Base-by-base conservation (phyloP, 2,113 vertebrate genomes). In the Paralichthys olivaceus region DNA sequence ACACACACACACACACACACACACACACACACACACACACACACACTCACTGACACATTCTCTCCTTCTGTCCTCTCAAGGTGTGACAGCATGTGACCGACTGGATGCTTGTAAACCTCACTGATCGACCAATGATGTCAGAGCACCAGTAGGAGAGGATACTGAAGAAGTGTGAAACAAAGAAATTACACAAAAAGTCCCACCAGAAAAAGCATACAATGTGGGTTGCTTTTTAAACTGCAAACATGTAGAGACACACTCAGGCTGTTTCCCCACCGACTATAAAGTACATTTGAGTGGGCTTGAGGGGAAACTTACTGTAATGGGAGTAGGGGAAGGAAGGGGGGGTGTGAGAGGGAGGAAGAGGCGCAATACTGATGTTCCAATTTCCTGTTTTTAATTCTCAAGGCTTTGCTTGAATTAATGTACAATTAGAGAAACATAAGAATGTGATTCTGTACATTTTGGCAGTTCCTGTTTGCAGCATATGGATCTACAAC, bases 181-280 rank as follows among this genome's bases (percentile, higher is more conserved):
- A 22, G 62, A n/a, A n/a, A n/a, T 11, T 23, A 34, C 62, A 20
- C 25, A 69, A 34, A 6, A 32, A 43, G 29, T 8, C 32, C 53
- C 2, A 23, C 14, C 5, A 55, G n/a, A n/a, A 40, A 14, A 54
- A 23, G 17, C 5, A 45, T 45, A 22, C 0, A 61, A 29, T 23
- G 79, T 65, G 77, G 75, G 74, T 28, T 64, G 81, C 0, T 14
- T 68, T 80, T 51, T 23, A 59, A 32, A 70, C 11, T 79, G 54
- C 40, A 22, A 20, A 61, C 9, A 43, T 43, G 69, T 45, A 19
- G 28, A 59, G 37, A 74, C 47, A 65, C 17, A 45, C 34, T 14
- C 14, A 45, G 28, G 51, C n/a, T 2, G 29, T 51, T 47, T 22
- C 29, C 51, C 59, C 75, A 58, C 61, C 32, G 22, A 74, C 62